Percentiles rank a stretch among this genome's conserved stretches.
phyloP scores from a whole-genome alignment of 2,888 invertebrate genomes.

The Sinopyrophorus schimmeli region DNA sequence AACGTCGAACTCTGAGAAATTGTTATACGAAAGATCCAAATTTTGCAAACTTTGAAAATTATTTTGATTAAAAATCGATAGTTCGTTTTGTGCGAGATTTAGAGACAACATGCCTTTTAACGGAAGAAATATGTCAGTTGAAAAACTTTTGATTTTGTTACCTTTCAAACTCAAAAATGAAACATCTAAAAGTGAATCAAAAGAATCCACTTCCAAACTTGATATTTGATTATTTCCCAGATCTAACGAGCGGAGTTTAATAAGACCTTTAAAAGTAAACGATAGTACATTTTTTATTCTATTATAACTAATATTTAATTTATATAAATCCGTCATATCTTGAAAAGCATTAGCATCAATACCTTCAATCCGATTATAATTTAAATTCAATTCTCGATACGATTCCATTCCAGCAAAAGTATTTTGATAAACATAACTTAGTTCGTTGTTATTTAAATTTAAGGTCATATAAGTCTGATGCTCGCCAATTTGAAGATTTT shows the following conservation, averaged over 20 bases:
- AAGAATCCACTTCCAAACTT: background rate
- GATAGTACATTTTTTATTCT: slow-evolving; percentile 4
- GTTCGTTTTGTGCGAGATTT: no score
- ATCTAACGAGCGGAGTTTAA: background rate
- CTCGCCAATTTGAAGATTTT: no score
- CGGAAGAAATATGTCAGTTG: no score
- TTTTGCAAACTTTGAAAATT: no score
- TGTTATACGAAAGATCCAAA: no score
- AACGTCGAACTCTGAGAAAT: no score
- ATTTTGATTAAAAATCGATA: no score
- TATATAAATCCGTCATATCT: background rate
- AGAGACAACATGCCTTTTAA: no score
- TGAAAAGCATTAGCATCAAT: slow-evolving; percentile 7
- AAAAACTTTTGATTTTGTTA: no score
- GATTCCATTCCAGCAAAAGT: background rate
- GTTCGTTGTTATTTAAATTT: slow-evolving; percentile 30
- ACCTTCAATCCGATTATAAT: slow-evolving; percentile 4
- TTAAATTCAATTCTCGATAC: slow-evolving; percentile 8
- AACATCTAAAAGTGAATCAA: no score
- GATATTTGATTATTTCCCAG: slow-evolving; percentile 12
- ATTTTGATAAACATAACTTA: no score
- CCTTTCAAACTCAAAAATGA: slow-evolving; percentile 9
- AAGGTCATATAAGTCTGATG: no score
- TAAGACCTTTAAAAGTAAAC: slow-evolving; percentile 3
- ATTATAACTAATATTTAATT: slow-evolving; percentile 8